Percentiles rank a stretch among this genome's conserved stretches.
phyloP scores from a whole-genome alignment of 2,113 vertebrate species.

The Agapornis roseicollis region DNA sequence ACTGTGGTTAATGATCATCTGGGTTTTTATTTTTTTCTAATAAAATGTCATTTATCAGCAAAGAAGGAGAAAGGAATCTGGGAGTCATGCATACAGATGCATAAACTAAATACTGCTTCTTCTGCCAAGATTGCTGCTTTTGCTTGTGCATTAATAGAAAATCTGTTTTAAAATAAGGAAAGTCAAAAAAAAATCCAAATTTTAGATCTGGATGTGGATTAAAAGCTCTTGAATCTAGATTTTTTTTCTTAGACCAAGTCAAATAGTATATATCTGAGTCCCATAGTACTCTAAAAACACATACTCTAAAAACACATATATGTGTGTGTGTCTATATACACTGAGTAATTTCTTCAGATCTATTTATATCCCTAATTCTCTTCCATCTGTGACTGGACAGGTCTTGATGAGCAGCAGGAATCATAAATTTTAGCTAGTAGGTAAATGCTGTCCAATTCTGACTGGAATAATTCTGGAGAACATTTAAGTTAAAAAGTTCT shows the following conservation, averaged over 20 bases:
- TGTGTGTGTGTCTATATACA: neutral
- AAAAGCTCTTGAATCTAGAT: neutral
- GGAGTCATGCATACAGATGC: neutral
- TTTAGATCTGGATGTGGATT: neutral
- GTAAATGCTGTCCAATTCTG: neutral
- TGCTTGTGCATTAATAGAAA: neutral
- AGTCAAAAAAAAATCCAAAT: neutral
- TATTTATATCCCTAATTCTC: neutral
- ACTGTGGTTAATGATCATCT: neutral
- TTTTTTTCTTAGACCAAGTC: neutral
- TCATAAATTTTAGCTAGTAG: neutral
- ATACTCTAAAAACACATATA: accelerated
- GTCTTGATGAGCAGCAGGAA: neutral
- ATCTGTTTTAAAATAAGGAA: neutral
- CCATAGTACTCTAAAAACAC: neutral
- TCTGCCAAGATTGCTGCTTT: conserved; percentile 7
- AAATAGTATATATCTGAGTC: neutral
- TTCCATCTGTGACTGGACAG: neutral
- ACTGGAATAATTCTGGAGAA: neutral
- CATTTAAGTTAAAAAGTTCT: neutral
- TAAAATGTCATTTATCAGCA: conserved; percentile 26
- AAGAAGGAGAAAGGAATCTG: neutral
- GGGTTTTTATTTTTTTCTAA: neutral
- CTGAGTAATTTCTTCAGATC: neutral
- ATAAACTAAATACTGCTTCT: neutral